Conservation (phyloP, 2,888 invertebrate species). For the Drosophila yooni region DNA sequence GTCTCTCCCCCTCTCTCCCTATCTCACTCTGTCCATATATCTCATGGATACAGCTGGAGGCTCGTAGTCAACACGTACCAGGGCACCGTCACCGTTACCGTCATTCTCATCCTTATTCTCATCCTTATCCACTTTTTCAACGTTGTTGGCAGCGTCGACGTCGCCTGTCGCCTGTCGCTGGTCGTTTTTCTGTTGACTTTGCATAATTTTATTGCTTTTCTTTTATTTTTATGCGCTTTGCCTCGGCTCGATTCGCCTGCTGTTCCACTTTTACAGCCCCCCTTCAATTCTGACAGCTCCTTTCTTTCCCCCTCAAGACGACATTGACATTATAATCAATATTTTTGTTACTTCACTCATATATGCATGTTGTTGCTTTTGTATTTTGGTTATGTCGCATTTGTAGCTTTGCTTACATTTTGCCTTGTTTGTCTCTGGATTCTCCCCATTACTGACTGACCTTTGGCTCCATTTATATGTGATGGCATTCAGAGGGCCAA, state of each 20-base stretch:
- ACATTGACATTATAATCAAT: slow-evolving; percentile 79
- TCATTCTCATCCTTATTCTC: slow-evolving; percentile 11
- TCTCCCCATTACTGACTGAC: slow-evolving; percentile 32
- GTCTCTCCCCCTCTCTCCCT: not conserved
- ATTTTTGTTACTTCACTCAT: slow-evolving; percentile 67
- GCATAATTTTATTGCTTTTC: slow-evolving; percentile 81
- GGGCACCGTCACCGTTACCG: slow-evolving; percentile 42
- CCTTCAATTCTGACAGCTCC: not conserved
- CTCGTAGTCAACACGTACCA: slow-evolving; percentile 69
- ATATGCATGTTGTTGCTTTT: slow-evolving; percentile 29
- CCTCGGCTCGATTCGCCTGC: slow-evolving; percentile 46
- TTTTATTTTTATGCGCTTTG: slow-evolving; percentile 76
- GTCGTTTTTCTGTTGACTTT: slow-evolving; percentile 79
- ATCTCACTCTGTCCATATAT: not conserved
- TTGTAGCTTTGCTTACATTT: slow-evolving; percentile 41
- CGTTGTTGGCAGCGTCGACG: slow-evolving; percentile 38
- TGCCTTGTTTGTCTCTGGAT: slow-evolving; percentile 27
- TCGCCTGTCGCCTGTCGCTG: slow-evolving; percentile 55
- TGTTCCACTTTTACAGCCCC: slow-evolving; percentile 42
- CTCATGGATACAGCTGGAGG: slow-evolving; percentile 21
- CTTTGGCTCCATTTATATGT: slow-evolving; percentile 30
- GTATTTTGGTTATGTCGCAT: slow-evolving; percentile 11
- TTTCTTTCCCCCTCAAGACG: slow-evolving; percentile 24
- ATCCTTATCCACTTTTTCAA: slow-evolving; percentile 5
- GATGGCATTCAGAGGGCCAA: not conserved